Percentiles rank a stretch among this genome's conserved stretches.
Conservation (phyloP, 2,888 invertebrate genomes). For the Stenichneumon culpator region DNA sequence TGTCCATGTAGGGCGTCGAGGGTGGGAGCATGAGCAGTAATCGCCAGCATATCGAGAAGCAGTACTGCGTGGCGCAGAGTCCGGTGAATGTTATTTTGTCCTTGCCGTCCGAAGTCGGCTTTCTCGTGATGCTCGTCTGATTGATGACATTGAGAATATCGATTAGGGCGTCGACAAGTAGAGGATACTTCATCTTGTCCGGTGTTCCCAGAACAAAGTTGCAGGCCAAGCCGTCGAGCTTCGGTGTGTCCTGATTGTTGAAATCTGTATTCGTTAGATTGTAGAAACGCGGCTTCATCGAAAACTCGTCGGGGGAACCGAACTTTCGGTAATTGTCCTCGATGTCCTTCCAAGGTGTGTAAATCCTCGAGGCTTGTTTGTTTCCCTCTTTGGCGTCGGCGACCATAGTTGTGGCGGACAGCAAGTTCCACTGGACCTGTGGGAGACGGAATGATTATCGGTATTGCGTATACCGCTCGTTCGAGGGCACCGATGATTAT, state of each 20-base stretch:
- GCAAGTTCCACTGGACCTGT: conserved; percentile 92
- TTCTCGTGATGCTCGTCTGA: conserved; percentile 85
- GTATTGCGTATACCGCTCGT: neutral
- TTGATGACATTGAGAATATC: conserved; percentile 93
- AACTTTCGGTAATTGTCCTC: conserved; percentile 91
- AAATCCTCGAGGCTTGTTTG: conserved; percentile 87
- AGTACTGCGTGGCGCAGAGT: conserved; percentile 95
- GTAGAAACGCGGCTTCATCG: conserved; percentile 96
- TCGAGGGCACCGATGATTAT: neutral
- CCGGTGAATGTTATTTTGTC: conserved; percentile 87
- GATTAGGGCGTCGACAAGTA: conserved; percentile 94
- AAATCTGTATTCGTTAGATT: conserved; percentile 93
- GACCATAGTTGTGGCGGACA: conserved; percentile 89
- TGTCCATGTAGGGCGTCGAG: conserved; percentile 94
- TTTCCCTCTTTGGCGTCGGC: conserved; percentile 87
- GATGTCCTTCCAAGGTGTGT: conserved; percentile 91
- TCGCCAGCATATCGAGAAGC: conserved; percentile 94
- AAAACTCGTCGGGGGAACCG: conserved; percentile 88
- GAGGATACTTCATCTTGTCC: conserved; percentile 95
- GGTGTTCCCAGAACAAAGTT: conserved; percentile 97
- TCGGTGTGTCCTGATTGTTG: conserved; percentile 93
- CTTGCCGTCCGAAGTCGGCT: conserved; percentile 77
- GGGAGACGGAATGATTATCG: no score
- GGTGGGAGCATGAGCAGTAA: conserved; percentile 95
- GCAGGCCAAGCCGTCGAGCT: conserved; percentile 96